Evolutionary conservation across 2,888 invertebrate species (phyloP).

Genomic region (Papilio gigon): DNA sequence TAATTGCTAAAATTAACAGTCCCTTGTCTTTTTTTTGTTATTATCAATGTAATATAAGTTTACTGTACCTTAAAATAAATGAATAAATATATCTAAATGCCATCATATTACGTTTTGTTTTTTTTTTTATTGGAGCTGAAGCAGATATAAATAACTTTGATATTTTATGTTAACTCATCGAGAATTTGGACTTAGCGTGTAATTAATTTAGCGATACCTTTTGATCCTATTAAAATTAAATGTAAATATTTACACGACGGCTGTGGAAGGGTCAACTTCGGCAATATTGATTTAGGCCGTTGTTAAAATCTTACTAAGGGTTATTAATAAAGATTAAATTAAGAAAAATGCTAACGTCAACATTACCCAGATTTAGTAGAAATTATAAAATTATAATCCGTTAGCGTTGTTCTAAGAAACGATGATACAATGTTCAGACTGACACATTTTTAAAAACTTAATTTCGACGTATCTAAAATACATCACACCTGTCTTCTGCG

Average conservation of each 20-base stretch:
- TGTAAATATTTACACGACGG: conserved; percentile 48
- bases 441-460: not conserved
- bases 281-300: conserved; percentile 46
- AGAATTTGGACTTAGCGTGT: conserved; percentile 47
- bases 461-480: no score
- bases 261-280: conserved; percentile 43
- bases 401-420: conserved; percentile 38
- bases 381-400: conserved; percentile 39
- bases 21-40: no score
- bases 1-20: no score
- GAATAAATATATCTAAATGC: no score
- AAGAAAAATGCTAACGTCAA: not conserved
- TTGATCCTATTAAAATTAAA: conserved; percentile 51
- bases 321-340: conserved; percentile 21
- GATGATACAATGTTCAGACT: no score
- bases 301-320: conserved; percentile 25
- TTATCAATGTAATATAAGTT: no score
- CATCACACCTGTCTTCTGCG: no score
- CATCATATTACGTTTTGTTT: no score
- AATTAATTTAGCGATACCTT: conserved; percentile 50
- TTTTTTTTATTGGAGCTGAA: conserved; percentile 3
- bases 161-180: conserved; percentile 33
- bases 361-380: not conserved
- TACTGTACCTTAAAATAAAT: no score
- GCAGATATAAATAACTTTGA: conserved; percentile 10